A percentile compares a stretch with the other conserved stretches of the same genome.
These are phyloP conservation scores for Tinamus guttatus DNA, from an alignment of 2,113 vertebrate genomes.

Conservation along the genomic window DNA sequence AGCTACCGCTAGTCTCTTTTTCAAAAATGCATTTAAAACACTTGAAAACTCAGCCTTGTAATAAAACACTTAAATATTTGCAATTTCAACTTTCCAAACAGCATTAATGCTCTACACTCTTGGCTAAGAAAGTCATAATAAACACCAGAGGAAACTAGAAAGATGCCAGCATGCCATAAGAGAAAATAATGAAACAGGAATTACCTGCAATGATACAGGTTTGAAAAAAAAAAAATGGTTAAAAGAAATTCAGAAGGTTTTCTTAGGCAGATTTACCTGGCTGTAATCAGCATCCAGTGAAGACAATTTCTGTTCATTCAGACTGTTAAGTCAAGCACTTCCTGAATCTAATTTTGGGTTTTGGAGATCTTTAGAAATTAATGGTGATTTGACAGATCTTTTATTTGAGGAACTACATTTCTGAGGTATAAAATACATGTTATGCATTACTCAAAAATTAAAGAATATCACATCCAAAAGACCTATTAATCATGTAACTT, in stretches of 20 bases:
- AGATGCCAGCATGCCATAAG: background rate
- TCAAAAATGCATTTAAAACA: background rate
- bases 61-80: background rate
- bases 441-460: background rate
- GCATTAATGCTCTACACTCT: background rate
- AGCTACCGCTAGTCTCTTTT: background rate
- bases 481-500: background rate
- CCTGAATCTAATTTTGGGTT: background rate
- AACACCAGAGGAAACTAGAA: background rate
- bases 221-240: fast-evolving
- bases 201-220: background rate
- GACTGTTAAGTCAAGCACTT: background rate
- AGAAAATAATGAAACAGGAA: background rate
- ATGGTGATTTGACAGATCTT: background rate
- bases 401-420: background rate
- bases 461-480: background rate
- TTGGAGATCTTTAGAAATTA: background rate
- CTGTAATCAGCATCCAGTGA: background rate
- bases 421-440: background rate
- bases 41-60: background rate
- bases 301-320: background rate
- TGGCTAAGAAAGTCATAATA: background rate
- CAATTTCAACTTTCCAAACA: background rate
- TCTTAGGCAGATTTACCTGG: background rate
- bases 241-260: background rate